These are phyloP conservation scores for Syngnathus acus DNA, from an alignment of 2,797 vertebrate species.

Conservation along the genomic window DNA sequence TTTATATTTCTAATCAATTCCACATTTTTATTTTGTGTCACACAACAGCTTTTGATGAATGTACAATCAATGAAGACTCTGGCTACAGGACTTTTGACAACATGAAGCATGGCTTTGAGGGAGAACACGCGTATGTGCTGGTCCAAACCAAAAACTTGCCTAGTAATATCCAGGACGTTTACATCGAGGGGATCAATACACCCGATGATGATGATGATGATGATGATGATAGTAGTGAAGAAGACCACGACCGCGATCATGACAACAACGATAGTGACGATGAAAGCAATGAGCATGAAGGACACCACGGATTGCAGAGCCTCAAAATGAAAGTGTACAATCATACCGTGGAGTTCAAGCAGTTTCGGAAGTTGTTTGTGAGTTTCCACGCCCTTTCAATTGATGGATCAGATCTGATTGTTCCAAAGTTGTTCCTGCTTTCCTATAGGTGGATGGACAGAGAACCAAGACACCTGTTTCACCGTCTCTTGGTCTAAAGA, in stretches of 20 bases:
- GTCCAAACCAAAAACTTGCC: constrained; percentile 58
- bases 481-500: constrained; percentile 66
- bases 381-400: constrained; percentile 36
- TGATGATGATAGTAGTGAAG: not conserved
- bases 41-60: constrained; percentile 58
- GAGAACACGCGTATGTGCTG: constrained; percentile 68
- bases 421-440: not conserved
- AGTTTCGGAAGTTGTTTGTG: constrained; percentile 63
- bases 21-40: constrained; percentile 1
- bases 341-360: constrained; percentile 70
- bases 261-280: constrained; percentile 5
- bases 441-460: constrained; percentile 69
- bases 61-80: constrained; percentile 60
- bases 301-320: constrained; percentile 47
- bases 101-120: constrained; percentile 69
- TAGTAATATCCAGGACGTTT: constrained; percentile 62
- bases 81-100: constrained; percentile 75
- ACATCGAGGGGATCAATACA: constrained; percentile 54
- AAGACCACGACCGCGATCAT: constrained; percentile 10
- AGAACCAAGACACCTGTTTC: constrained; percentile 51
- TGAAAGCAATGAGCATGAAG: constrained; percentile 11
- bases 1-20: not conserved
- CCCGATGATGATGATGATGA: constrained; percentile 17
- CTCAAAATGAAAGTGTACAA: constrained; percentile 74
- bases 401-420: not conserved